phyloP scores from a whole-genome alignment of 1,140 invertebrate species.

The Brachionus rotundiformis region DNA sequence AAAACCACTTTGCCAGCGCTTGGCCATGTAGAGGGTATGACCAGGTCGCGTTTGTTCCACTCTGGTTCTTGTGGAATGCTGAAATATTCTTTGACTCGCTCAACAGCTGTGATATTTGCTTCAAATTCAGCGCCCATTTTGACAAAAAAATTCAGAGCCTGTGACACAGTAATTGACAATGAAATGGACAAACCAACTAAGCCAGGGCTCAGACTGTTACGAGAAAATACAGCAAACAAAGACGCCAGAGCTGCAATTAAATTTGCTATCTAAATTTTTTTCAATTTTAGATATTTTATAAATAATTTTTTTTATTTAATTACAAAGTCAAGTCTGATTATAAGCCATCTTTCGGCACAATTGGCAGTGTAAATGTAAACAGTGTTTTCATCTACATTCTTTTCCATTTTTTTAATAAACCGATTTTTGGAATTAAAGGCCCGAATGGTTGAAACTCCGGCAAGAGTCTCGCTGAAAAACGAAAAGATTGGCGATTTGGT shows the following conservation, averaged over 20 bases:
- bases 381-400: slow-evolving; percentile 46
- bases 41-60: slow-evolving; percentile 54
- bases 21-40: slow-evolving; percentile 56
- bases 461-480: slow-evolving; percentile 85
- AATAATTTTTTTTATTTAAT: background rate
- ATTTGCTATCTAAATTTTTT: slow-evolving; percentile 22
- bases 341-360: slow-evolving; percentile 50
- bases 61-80: slow-evolving; percentile 71
- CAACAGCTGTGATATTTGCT: slow-evolving; percentile 96
- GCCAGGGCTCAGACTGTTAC: slow-evolving; percentile 56
- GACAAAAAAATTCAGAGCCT: slow-evolving; percentile 92
- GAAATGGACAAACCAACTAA: slow-evolving; percentile 67
- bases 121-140: slow-evolving; percentile 94
- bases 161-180: slow-evolving; percentile 73
- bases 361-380: slow-evolving; percentile 48
- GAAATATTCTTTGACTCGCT: slow-evolving; percentile 92
- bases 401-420: slow-evolving; percentile 62
- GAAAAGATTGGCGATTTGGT: slow-evolving; percentile 97
- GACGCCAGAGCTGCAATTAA: slow-evolving; percentile 45
- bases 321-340: slow-evolving; percentile 46
- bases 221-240: slow-evolving; percentile 44
- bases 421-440: slow-evolving; percentile 65
- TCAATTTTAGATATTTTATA: no score
- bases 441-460: slow-evolving; percentile 67
- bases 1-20: slow-evolving; percentile 2